Evolutionary conservation across 2,888 invertebrate species (phyloP).

Genomic region (Netelia inedita): DNA sequence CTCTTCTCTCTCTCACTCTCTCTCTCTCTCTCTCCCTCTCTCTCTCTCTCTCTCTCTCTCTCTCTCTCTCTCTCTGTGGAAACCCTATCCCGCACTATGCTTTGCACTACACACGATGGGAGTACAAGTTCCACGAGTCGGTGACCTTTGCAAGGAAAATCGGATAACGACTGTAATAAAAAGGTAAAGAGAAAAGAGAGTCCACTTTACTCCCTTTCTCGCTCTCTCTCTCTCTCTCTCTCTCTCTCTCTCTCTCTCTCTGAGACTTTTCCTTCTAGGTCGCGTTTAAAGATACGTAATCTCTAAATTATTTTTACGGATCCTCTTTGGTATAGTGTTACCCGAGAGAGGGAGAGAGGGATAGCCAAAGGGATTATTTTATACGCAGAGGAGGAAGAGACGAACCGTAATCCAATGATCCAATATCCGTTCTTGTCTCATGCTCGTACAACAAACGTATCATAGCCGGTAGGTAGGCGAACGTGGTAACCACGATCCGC

Average conservation of each 20-base stretch:
- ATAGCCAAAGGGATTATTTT: conserved; percentile 54
- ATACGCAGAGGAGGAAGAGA: conserved; percentile 24
- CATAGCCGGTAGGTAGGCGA: too few species aligned
- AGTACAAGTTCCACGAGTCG: conserved; percentile 46
- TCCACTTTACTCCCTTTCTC: conserved; percentile 24
- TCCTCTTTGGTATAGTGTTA: conserved; percentile 55
- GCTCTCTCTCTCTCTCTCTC: conserved; percentile 45
- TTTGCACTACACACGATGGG: conserved; percentile 30
- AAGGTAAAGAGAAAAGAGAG: conserved; percentile 65
- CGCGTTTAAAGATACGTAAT: conserved; percentile 68
- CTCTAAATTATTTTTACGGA: conserved; percentile 68
- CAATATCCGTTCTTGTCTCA: conserved; percentile 36
- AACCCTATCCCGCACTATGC: conserved; percentile 14
- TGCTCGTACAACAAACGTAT: conserved; percentile 10
- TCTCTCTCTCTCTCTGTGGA: conserved; percentile 27
- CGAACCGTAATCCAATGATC: conserved; percentile 61
- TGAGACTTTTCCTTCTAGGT: conserved; percentile 18
- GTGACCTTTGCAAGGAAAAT: conserved; percentile 66
- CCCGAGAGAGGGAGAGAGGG: conserved; percentile 30
- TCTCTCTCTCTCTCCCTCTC: conserved; percentile 33
- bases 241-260: conserved; percentile 45
- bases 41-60: conserved; percentile 31
- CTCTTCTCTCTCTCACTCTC: conserved; percentile 25
- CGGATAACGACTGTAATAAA: conserved; percentile 69
- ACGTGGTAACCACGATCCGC: too few species aligned